Conservation (phyloP, 2,113 vertebrate species). For the Syrmaticus mikado region DNA sequence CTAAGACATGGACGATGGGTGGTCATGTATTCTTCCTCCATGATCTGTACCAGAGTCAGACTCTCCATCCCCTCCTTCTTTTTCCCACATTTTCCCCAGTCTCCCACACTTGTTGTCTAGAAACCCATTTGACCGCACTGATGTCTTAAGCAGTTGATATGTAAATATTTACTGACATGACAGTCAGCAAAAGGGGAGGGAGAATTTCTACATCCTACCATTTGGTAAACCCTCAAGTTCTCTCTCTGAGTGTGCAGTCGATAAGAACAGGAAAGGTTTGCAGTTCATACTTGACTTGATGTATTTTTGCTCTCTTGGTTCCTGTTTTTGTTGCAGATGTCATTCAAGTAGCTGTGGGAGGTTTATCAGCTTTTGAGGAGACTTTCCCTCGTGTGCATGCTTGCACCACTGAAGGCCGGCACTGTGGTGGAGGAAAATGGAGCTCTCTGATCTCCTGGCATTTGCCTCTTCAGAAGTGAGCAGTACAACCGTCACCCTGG, state of each 20-base stretch:
- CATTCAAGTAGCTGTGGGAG: constrained; percentile 11
- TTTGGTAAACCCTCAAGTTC: constrained; percentile 62
- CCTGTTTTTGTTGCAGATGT: constrained; percentile 54
- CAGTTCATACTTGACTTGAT: not conserved
- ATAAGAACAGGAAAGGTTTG: constrained; percentile 53
- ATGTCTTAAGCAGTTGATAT: constrained; percentile 48
- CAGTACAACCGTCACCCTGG: constrained; percentile 68
- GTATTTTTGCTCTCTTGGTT: constrained; percentile 16
- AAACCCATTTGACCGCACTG: not conserved
- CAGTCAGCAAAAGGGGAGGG: constrained; percentile 53
- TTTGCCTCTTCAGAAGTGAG: constrained; percentile 53
- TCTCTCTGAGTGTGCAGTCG: constrained; percentile 27
- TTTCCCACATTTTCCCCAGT: not conserved
- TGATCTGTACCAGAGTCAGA: not conserved
- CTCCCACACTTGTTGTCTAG: not conserved
- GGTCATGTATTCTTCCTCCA: not conserved
- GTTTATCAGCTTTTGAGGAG: constrained; percentile 30
- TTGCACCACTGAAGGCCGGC: not conserved
- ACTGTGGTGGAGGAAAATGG: constrained; percentile 54
- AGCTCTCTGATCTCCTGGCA: constrained; percentile 49
- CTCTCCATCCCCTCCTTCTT: not conserved
- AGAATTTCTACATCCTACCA: constrained; percentile 68
- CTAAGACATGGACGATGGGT: not conserved
- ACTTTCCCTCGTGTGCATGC: not conserved
- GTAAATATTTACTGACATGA: constrained; percentile 78